Percentiles rank a stretch among this genome's conserved stretches.
phyloP scores from a whole-genome alignment of 2,797 vertebrate species.

The Poeciliopsis infans region DNA sequence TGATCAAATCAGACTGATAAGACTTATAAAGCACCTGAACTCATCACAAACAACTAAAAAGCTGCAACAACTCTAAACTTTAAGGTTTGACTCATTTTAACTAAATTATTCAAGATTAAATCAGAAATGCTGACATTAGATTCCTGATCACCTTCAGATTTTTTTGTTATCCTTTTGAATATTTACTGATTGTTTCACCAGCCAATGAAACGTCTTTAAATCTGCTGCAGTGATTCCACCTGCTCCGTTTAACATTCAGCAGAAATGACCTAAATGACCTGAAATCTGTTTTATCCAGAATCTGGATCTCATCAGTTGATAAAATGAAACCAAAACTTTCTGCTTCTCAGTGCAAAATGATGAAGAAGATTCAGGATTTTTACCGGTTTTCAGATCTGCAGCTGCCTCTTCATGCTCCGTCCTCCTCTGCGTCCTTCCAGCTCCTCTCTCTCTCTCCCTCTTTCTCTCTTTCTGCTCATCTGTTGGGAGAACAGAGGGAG shows the following conservation, averaged over 20 bases:
- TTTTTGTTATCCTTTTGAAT: neutral
- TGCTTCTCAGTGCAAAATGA: neutral
- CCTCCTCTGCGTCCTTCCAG: conserved; percentile 40
- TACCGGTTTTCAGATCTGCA: conserved; percentile 51
- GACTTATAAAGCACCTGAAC: neutral
- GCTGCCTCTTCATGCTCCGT: conserved; percentile 54
- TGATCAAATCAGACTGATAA: neutral
- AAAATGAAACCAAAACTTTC: neutral
- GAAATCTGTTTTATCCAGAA: too few species aligned
- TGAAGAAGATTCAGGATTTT: neutral
- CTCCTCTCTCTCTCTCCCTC: conserved; percentile 43
- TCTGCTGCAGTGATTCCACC: neutral
- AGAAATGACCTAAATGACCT: neutral
- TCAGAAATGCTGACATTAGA: neutral
- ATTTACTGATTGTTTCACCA: neutral
- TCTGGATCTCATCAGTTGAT: neutral
- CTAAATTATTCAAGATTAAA: neutral
- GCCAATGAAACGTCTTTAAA: neutral
- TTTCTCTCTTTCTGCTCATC: conserved; percentile 66
- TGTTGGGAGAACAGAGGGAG: conserved; percentile 76
- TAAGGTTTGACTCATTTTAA: neutral
- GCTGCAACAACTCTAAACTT: neutral
- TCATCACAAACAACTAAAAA: neutral
- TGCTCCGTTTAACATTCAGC: neutral
- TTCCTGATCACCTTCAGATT: neutral